phyloP scores from a whole-genome alignment of 1,140 invertebrate genomes.

The Nilaparvata lugens region DNA sequence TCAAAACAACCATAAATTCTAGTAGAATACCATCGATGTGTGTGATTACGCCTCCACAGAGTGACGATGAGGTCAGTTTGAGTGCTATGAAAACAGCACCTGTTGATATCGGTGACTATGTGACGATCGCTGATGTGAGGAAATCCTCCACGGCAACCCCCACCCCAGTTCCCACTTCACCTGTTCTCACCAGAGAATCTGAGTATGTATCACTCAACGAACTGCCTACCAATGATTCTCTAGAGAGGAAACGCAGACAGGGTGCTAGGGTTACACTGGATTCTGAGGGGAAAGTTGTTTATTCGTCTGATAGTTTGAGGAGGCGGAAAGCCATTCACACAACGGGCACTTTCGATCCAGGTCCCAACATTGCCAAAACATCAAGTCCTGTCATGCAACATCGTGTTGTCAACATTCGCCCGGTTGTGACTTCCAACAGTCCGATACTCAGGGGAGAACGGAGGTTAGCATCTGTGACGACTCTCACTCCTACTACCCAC shows the following conservation, averaged over 20 bases:
- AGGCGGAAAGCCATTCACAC: constrained; percentile 70
- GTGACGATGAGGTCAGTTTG: constrained; percentile 61
- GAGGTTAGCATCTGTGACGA: constrained; percentile 1
- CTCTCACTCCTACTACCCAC: not conserved
- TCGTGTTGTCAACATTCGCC: constrained; percentile 24
- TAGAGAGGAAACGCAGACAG: constrained; percentile 37
- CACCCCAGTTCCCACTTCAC: constrained; percentile 32
- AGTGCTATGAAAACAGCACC: constrained; percentile 17
- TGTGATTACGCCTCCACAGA: constrained; percentile 78
- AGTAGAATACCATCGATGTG: constrained; percentile 87
- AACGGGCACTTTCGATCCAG: constrained; percentile 66
- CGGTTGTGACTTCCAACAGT: constrained; percentile 20
- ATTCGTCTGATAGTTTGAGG: constrained; percentile 77
- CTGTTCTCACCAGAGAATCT: constrained; percentile 41
- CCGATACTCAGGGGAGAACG: not conserved
- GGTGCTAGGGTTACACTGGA: constrained; percentile 76
- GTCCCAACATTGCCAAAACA: constrained; percentile 34
- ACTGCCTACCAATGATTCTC: constrained; percentile 36
- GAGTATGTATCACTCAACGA: constrained; percentile 76
- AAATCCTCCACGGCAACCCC: constrained; percentile 49
- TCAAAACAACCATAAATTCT: constrained; percentile 77
- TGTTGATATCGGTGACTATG: constrained; percentile 62
- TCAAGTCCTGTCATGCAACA: constrained; percentile 26
- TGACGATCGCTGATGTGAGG: constrained; percentile 70
- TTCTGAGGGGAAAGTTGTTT: constrained; percentile 81